phyloP scores from a whole-genome alignment of 2,888 invertebrate genomes.

The Leptothorax acervorum region DNA sequence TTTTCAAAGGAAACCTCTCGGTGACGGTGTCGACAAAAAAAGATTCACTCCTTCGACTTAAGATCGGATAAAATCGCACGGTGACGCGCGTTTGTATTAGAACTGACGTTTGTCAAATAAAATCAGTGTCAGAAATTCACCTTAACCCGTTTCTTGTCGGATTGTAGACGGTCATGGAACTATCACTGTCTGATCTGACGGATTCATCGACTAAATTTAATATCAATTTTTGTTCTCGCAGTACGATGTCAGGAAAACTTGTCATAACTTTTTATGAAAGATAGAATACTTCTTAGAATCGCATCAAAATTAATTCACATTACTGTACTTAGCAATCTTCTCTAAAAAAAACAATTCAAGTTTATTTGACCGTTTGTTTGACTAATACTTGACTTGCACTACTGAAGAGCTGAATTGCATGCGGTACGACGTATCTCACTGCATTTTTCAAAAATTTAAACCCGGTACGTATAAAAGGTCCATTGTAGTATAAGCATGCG shows the following conservation, averaged over 20 bases:
- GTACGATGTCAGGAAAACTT: background rate
- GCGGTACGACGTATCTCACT: background rate
- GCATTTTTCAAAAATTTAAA: background rate
- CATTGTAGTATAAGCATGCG: no score
- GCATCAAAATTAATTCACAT: background rate
- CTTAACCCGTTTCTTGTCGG: background rate
- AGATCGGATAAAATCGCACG: conserved; percentile 38
- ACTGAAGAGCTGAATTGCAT: background rate
- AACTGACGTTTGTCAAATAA: conserved; percentile 29
- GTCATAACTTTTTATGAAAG: background rate
- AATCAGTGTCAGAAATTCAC: conserved; percentile 26
- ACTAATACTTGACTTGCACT: background rate
- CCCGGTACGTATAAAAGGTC: background rate
- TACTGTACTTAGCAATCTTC: background rate
- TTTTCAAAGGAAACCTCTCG: conserved; percentile 69
- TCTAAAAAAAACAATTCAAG: background rate
- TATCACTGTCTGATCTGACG: background rate
- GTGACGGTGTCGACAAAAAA: conserved; percentile 50
- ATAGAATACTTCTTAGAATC: background rate
- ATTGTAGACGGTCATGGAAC: conserved; percentile 17
- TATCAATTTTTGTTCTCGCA: background rate
- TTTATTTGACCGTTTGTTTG: background rate
- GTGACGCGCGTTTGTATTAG: background rate
- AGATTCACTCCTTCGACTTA: conserved; percentile 28
- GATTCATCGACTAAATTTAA: background rate